phyloP scores from a whole-genome alignment of 2,888 invertebrate species.

The Melanotus villosus region DNA sequence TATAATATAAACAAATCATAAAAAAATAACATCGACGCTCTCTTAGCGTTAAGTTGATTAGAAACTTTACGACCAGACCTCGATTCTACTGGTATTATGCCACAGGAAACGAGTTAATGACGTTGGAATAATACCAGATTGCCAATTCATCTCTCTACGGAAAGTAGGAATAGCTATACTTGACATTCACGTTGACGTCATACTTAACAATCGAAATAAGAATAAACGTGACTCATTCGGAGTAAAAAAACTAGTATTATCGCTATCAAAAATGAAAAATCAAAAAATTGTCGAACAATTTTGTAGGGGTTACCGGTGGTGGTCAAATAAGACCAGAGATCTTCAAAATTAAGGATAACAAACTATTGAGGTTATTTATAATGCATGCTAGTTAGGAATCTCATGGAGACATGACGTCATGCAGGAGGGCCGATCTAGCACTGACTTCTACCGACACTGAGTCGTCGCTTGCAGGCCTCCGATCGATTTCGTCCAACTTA shows the following conservation, averaged over 20 bases:
- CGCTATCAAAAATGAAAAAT: background rate
- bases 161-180: conserved; percentile 11
- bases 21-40: conserved; percentile 12
- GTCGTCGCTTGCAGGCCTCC: conserved; percentile 57
- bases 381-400: conserved; percentile 64
- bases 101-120: conserved; percentile 2
- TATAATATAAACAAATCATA: conserved; percentile 28
- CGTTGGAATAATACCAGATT: conserved; percentile 7
- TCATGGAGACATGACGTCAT: conserved; percentile 65
- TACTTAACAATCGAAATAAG: conserved; percentile 23
- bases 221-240: conserved; percentile 22
- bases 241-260: background rate
- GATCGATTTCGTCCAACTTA: conserved; percentile 61
- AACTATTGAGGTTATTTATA: conserved; percentile 63
- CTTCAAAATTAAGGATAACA: conserved; percentile 38
- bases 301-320: background rate
- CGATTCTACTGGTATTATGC: background rate
- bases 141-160: conserved; percentile 6
- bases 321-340: conserved; percentile 10
- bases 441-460: conserved; percentile 56
- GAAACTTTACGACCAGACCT: conserved; percentile 4
- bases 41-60: background rate
- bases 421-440: conserved; percentile 54
- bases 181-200: conserved; percentile 21
- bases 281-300: background rate